Conservation (phyloP, 2,888 invertebrate genomes). For the Ceratothoa steindachneri region DNA sequence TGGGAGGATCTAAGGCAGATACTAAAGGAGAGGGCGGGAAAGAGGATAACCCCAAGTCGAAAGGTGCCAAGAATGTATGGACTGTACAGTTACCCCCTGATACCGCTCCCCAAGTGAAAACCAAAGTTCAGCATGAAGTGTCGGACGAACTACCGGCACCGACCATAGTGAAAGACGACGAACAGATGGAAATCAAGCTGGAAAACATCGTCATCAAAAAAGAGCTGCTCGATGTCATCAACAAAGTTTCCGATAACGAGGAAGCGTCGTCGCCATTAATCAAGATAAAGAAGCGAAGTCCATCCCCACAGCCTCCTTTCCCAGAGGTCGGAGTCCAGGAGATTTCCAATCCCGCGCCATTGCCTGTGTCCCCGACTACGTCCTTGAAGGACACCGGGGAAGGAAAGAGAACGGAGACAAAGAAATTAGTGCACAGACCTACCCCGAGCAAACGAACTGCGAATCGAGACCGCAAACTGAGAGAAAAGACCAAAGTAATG, state of each 20-base stretch:
- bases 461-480: conserved; percentile 21
- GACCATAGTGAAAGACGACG: neutral
- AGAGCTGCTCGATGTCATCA: neutral
- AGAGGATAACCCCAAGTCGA: neutral
- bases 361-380: neutral
- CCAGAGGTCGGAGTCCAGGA: neutral
- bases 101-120: neutral
- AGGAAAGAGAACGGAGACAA: neutral
- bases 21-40: neutral
- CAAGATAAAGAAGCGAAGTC: neutral
- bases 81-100: too few relatives aligned
- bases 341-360: too few relatives aligned
- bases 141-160: neutral
- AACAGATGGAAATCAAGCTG: neutral
- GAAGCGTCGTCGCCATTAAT: neutral
- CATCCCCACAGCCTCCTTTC: too few relatives aligned
- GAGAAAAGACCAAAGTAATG: conserved; percentile 33
- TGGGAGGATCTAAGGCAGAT: neutral
- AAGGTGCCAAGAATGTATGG: neutral
- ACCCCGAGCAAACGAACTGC: neutral
- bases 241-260: neutral
- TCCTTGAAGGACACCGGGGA: neutral
- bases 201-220: conserved; percentile 1
- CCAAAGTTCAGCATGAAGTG: neutral
- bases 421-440: too few relatives aligned